Evolutionary conservation across 2,888 invertebrate genomes (phyloP).

Genomic region (Schizaphis graminum): DNA sequence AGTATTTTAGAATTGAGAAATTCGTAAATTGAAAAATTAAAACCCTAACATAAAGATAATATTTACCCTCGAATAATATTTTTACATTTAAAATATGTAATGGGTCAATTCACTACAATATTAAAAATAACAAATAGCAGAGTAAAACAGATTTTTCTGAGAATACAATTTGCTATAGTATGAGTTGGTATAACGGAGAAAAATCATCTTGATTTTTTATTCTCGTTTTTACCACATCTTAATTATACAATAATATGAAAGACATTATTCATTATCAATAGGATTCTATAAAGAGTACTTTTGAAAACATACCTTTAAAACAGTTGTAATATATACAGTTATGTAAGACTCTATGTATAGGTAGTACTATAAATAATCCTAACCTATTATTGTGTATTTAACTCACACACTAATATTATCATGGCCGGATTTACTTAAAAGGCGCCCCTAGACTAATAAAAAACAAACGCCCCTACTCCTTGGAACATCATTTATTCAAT

Average conservation of each 20-base stretch:
- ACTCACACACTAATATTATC: neutral
- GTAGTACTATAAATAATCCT: neutral
- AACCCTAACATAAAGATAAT: too few species aligned
- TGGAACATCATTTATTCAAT: too few species aligned
- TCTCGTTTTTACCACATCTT: neutral
- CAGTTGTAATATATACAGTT: neutral
- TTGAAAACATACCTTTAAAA: neutral
- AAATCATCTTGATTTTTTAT: neutral
- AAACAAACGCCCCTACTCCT: too few species aligned
- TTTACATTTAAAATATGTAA: too few species aligned
- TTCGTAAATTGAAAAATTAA: too few species aligned
- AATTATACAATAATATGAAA: neutral
- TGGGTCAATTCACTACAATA: too few species aligned
- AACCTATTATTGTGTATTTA: neutral
- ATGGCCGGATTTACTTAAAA: too few species aligned
- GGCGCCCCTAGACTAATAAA: too few species aligned
- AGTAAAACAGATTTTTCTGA: neutral
- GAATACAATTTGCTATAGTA: neutral
- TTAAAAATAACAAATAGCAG: neutral
- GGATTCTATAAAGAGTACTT: neutral
- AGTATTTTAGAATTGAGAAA: too few species aligned
- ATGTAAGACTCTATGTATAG: neutral
- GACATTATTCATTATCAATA: neutral
- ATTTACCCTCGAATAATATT: too few species aligned
- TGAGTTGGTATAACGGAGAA: neutral